Evolutionary conservation across 2,888 invertebrate genomes (phyloP).

Genomic region (Seira musarum): DNA sequence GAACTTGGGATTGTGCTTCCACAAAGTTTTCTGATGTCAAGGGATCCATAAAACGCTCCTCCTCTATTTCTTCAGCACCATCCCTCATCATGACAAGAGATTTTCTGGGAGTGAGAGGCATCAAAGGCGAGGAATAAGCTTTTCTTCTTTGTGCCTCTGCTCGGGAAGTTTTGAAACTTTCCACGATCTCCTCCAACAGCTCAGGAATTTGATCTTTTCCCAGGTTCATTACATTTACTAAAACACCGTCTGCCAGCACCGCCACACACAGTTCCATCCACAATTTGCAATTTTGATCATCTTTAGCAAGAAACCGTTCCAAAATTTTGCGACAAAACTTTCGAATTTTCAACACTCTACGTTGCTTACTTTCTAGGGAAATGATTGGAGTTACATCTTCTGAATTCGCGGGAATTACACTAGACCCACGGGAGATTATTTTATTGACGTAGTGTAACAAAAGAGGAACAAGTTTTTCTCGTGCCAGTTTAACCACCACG

Average conservation of each 20-base stretch:
- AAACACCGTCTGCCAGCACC: slow-evolving; percentile 67
- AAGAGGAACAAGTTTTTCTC: slow-evolving; percentile 56
- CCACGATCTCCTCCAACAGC: slow-evolving; percentile 38
- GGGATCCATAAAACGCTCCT: slow-evolving; percentile 32
- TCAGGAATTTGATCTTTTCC: slow-evolving; percentile 64
- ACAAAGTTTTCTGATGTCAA: slow-evolving; percentile 27
- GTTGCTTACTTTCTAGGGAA: slow-evolving; percentile 26
- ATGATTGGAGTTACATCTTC: slow-evolving; percentile 40
- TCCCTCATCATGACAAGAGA: too few species aligned
- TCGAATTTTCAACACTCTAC: slow-evolving; percentile 53
- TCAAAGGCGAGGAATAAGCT: background rate
- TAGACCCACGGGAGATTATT: slow-evolving; percentile 28
- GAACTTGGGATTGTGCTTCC: slow-evolving; percentile 4
- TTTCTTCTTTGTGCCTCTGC: background rate
- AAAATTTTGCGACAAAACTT: slow-evolving; percentile 58
- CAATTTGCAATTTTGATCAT: slow-evolving; percentile 65
- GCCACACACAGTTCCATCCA: slow-evolving; percentile 67
- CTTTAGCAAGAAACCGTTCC: slow-evolving; percentile 45
- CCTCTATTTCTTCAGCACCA: slow-evolving; percentile 18
- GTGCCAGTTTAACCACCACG: slow-evolving; percentile 36
- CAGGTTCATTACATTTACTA: slow-evolving; percentile 66
- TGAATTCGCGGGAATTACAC: background rate
- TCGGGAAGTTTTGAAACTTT: slow-evolving; percentile 25
- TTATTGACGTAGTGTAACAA: slow-evolving; percentile 48
- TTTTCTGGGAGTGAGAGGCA: background rate